phyloP scores from a whole-genome alignment of 2,888 invertebrate species.

The Frankliniella fusca region DNA sequence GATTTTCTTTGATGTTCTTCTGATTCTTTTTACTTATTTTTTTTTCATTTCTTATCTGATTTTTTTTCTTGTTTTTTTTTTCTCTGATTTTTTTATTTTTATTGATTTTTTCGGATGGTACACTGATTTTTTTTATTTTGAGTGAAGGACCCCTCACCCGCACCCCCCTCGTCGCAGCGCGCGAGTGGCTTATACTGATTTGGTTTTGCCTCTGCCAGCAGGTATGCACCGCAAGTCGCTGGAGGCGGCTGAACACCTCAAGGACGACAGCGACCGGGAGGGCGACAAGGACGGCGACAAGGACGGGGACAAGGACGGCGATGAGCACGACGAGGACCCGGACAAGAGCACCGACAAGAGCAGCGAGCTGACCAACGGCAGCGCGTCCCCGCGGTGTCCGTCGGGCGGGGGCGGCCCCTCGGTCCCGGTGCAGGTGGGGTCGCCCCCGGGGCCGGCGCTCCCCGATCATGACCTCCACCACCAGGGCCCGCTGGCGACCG shows the following conservation, averaged over 20 bases:
- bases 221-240: constrained; percentile 99
- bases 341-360: constrained; percentile 39
- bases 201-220: constrained; percentile 52
- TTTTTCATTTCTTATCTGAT: too few relatives aligned
- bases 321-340: constrained; percentile 35
- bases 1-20: too few relatives aligned
- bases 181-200: constrained; percentile 22
- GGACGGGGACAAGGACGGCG: constrained; percentile 60
- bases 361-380: constrained; percentile 37
- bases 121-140: too few relatives aligned
- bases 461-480: constrained; percentile 47
- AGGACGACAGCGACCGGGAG: constrained; percentile 54
- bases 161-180: too few relatives aligned
- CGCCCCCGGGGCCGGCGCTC: constrained; percentile 40
- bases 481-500: constrained; percentile 36
- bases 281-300: constrained; percentile 51
- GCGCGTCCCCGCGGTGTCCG: constrained; percentile 35
- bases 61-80: too few relatives aligned
- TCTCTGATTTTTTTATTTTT: too few relatives aligned
- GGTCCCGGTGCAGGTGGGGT: constrained; percentile 34
- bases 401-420: constrained; percentile 38
- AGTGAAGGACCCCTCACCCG: too few relatives aligned
- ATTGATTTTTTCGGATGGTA: too few relatives aligned
- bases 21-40: too few relatives aligned
- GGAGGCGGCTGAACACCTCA: constrained; percentile 93